Evolutionary conservation across 1,140 invertebrate species (phyloP), one percentile per base, ranked within the genome.

Genomic region (Rhagoletis pomonella): DNA sequence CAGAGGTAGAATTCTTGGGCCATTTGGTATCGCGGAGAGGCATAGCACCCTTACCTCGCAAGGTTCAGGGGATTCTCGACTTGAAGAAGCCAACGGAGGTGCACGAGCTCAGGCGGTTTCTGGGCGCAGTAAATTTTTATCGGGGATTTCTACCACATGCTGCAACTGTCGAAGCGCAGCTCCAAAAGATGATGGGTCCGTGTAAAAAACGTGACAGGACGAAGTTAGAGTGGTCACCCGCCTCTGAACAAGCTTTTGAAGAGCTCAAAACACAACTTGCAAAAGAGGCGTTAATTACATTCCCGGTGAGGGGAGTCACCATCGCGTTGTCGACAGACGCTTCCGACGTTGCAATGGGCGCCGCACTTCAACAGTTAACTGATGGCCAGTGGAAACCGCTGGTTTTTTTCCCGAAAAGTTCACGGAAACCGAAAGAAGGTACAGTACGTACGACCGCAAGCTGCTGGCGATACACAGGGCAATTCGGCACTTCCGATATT

Each of bases 1-100:
- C 39, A 60, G 42, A 90, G 88, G 87, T 92, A 9, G 88, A 88
- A 47, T 93, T 89, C 86, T 86, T 91, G 42, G 84, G 55, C 3
- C 55, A 60, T 39, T 29, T 60, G 1, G 44, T 85, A 12, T 47
- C 85, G 14, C 0, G 5, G 3, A 10, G 65, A 9, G 81, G 81
- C 3, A 58, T 85, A 3, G 12, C 17, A 47, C 85, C 85, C 44
- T 14, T n/a, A 4, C 60, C 60, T 17, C 5, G 62, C 10, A 29
- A 62, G 9, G 47, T 84, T 5, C 12, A 84, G 3, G 39, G 42
- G 2, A 55, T 86, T n/a, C 58, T 29, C 14, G 39, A 73, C 42
- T 77, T 17, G 12, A 58, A 4, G 4, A n/a, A 62, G 42, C 85
- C 85, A 14, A 86, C 39, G 10, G 42, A 14, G 1, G 39, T 39